phyloP scores from a whole-genome alignment of 2,797 vertebrate genomes.

The Natrix natrix region DNA sequence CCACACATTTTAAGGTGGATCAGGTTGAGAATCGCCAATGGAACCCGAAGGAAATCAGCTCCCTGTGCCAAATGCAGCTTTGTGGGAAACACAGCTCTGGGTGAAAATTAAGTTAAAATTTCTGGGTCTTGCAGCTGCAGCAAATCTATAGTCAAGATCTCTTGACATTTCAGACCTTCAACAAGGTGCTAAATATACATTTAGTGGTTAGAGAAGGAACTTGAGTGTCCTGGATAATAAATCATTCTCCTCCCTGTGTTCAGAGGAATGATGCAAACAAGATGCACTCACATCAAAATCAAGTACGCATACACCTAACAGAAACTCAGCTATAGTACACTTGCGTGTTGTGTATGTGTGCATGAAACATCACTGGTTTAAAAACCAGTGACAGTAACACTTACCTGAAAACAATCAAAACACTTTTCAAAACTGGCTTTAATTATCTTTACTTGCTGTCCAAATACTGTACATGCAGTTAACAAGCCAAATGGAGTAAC shows the following conservation, averaged over 20 bases:
- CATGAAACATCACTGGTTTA: too few relatives aligned
- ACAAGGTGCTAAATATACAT: not conserved
- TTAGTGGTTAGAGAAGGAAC: not conserved
- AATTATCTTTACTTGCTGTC: slow-evolving; percentile 91
- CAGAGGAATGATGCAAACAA: not conserved
- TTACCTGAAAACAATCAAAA: not conserved
- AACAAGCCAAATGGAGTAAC: slow-evolving; percentile 85
- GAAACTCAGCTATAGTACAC: not conserved
- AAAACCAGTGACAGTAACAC: not conserved
- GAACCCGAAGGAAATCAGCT: not conserved
- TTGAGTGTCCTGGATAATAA: not conserved
- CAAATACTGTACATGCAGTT: slow-evolving; percentile 93
- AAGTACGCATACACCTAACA: not conserved
- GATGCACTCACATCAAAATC: not conserved
- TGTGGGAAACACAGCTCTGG: not conserved
- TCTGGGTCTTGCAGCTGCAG: not conserved
- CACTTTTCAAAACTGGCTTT: slow-evolving; percentile 82
- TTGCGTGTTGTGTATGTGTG: too few relatives aligned
- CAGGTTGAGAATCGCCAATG: not conserved
- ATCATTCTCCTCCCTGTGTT: not conserved
- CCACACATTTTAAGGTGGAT: not conserved
- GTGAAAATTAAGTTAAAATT: not conserved
- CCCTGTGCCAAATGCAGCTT: not conserved
- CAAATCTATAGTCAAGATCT: not conserved
- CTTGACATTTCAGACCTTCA: not conserved